Conservation (phyloP, 1,140 invertebrate genomes). For the Cydia splendana region DNA sequence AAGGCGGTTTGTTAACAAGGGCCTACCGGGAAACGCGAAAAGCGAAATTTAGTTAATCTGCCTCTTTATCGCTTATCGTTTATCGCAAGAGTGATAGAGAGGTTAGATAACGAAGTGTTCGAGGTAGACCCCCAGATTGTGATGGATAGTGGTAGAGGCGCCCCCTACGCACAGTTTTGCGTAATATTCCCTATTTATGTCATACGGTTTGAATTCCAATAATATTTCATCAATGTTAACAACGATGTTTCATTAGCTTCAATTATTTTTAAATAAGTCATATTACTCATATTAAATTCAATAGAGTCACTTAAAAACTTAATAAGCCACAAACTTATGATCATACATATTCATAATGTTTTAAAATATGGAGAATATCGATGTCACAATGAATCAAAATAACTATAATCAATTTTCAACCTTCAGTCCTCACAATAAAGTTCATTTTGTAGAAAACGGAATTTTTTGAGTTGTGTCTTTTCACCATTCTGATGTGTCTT, state of each 20-base stretch:
- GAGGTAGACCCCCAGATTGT: too few species aligned
- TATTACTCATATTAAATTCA: constrained; percentile 1
- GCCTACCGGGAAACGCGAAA: too few species aligned
- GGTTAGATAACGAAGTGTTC: too few species aligned
- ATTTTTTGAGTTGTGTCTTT: constrained; percentile 39
- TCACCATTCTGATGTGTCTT: constrained; percentile 29
- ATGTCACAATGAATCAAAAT: background rate
- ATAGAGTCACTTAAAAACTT: background rate
- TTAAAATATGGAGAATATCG: background rate
- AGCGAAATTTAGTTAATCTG: too few species aligned
- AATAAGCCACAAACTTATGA: constrained; percentile 2
- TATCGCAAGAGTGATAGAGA: too few species aligned
- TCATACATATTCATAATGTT: constrained; percentile 1
- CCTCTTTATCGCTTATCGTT: too few species aligned
- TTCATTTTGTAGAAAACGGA: background rate
- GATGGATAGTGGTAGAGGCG: too few species aligned
- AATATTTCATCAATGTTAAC: background rate
- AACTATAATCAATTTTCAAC: background rate
- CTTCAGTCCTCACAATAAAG: background rate
- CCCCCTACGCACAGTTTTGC: too few species aligned
- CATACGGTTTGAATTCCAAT: background rate
- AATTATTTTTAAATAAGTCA: constrained; percentile 8
- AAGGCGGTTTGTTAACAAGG: too few species aligned
- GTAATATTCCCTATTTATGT: too few species aligned
- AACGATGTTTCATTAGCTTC: background rate